Conservation (phyloP, 2,113 vertebrate genomes). For the Chamaetylas fuelleborni region DNA sequence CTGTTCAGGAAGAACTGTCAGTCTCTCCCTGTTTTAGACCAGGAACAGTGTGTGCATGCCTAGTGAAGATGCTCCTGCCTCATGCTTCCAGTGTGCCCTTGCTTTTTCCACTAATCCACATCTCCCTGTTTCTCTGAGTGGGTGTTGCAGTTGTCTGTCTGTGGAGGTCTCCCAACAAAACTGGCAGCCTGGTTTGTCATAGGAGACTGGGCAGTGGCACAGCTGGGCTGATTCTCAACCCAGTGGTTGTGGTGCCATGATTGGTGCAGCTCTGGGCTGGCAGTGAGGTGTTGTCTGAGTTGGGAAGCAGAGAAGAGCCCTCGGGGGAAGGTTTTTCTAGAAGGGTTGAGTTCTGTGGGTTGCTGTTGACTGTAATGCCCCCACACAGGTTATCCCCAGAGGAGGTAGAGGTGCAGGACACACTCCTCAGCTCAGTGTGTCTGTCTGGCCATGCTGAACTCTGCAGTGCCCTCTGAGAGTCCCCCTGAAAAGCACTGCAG, state of each 20-base stretch:
- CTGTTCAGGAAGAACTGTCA: background rate
- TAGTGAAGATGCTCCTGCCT: background rate
- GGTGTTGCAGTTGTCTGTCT: slow-evolving; percentile 13
- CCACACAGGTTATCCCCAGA: background rate
- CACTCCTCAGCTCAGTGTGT: background rate
- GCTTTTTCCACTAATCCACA: slow-evolving; percentile 29
- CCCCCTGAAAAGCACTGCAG: background rate
- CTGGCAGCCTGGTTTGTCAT: background rate
- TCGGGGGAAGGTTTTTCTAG: background rate
- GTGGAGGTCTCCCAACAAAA: background rate
- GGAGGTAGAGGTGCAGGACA: background rate
- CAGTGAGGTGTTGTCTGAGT: background rate
- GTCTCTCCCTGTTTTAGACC: background rate
- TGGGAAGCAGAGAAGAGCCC: background rate
- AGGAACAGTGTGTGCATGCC: background rate
- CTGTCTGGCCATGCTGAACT: background rate
- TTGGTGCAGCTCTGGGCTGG: background rate
- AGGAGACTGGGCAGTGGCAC: background rate
- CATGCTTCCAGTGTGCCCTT: background rate
- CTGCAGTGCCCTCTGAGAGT: background rate
- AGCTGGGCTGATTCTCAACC: background rate
- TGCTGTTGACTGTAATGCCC: background rate
- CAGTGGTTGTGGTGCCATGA: background rate
- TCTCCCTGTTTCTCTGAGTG: slow-evolving; percentile 29
- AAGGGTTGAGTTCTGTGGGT: background rate